These are phyloP conservation scores for Jaculus jaculus DNA, from an alignment of 2,113 vertebrate species.

Conservation along the genomic window DNA sequence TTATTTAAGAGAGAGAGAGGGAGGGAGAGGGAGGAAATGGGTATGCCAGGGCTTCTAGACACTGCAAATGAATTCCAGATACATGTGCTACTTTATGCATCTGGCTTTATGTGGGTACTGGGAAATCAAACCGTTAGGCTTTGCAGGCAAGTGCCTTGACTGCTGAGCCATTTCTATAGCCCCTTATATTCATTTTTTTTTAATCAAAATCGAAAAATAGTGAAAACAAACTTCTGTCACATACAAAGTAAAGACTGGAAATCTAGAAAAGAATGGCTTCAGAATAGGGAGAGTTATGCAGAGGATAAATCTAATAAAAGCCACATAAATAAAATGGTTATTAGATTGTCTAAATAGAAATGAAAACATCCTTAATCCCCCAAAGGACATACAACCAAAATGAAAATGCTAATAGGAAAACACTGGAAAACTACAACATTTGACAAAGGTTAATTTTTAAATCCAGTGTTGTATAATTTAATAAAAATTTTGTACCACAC, in stretches of 20 bases:
- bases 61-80: too few species aligned
- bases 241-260: not conserved
- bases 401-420: not conserved
- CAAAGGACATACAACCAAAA: not conserved
- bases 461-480: conserved; percentile 22
- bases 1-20: too few species aligned
- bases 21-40: too few species aligned
- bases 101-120: too few species aligned
- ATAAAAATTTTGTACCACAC: not conserved
- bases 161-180: too few species aligned
- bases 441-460: not conserved
- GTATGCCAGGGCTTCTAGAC: too few species aligned
- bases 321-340: not conserved
- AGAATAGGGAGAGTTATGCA: not conserved
- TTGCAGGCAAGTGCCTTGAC: too few species aligned
- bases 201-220: not conserved
- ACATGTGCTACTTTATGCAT: too few species aligned
- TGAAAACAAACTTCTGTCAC: not conserved
- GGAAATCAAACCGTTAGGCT: too few species aligned
- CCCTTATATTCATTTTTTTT: not conserved
- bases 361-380: not conserved
- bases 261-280: not conserved
- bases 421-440: not conserved
- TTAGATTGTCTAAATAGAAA: conserved; percentile 20
- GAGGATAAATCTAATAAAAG: not conserved